Evolutionary conservation across 1,140 invertebrate species (phyloP), one percentile per base, ranked within the genome.

Genomic region (Portunus trituberculatus): DNA sequence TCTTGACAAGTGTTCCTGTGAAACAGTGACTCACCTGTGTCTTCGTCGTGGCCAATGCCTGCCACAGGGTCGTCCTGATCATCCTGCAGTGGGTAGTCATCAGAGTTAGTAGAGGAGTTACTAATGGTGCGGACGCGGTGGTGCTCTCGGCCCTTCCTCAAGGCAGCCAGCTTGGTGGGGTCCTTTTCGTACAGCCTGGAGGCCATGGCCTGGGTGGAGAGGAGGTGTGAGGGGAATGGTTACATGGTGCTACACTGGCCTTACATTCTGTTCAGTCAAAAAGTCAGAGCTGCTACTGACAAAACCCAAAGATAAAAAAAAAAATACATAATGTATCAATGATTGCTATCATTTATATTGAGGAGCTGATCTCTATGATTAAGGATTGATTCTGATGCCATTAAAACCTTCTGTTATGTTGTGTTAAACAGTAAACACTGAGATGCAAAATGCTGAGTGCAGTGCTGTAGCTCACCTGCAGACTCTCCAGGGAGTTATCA

Each of bases 401-500:
- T 39, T 39, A 39, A 2, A 39, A 39, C 76, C 6, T 4, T 29
- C 3, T 6, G 76, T 6, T 83, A 83, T 83, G 25, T 83, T 83
- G 25, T n/a, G 6, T 29, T n/a, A 10, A 6, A 39, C 1, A 39
- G 4, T n/a, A 10, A 6, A 39, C 1, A 39, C 39, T 39, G 4
- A 31, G 83, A 0, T 4, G 25, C 2, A 12, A 28, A 31, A 20
- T 25, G 86, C 4, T 14, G 0, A 8, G 16, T 20, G 86, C 28
- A 12, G 31, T 25, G 7, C 14, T 25, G 7, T 3, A 3, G 96
- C 97, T 96, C 96, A 98, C 98, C 97, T 98, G 98, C 96, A 98
- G 97, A 97, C 98, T 99, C 96, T 98, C 98, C 95, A 99, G 97
- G 95, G 98, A 99, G 97, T 99, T 99, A 96, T 99, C 98, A 97